phyloP scores from a whole-genome alignment of 2,888 invertebrate species.

The Ennomos fuscantarius region DNA sequence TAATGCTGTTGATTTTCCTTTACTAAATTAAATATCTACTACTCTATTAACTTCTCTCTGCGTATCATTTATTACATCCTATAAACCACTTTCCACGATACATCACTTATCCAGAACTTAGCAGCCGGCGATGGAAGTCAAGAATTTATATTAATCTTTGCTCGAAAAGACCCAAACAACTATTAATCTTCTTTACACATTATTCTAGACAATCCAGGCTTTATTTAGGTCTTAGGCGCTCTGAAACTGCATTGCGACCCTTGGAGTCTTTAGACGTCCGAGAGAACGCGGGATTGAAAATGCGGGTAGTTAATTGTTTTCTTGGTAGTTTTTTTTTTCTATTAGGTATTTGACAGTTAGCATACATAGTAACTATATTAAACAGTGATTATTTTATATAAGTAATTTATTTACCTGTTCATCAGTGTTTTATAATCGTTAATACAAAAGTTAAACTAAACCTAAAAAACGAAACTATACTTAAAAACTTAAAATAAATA shows the following conservation, averaged over 20 bases:
- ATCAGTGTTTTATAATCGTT: too few relatives aligned
- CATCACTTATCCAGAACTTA: constrained; percentile 9
- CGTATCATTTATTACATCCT: too few relatives aligned
- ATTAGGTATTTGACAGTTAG: background rate
- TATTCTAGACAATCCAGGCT: constrained; percentile 15
- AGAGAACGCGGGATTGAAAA: constrained; percentile 20
- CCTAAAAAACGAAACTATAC: too few relatives aligned
- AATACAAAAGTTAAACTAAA: too few relatives aligned
- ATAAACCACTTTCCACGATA: constrained; percentile 1
- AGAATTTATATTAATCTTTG: constrained; percentile 27
- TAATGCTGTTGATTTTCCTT: too few relatives aligned
- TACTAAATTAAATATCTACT: too few relatives aligned
- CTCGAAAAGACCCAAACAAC: constrained; percentile 10
- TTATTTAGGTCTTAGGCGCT: constrained; percentile 5
- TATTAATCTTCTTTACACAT: constrained; percentile 28
- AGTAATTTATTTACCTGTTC: too few relatives aligned
- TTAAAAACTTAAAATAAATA: too few relatives aligned
- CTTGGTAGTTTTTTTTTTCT: background rate
- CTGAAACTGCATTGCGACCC: constrained; percentile 17
- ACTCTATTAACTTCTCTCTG: too few relatives aligned
- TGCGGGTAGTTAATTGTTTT: constrained; percentile 15
- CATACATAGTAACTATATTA: too few relatives aligned
- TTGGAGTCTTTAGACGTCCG: constrained; percentile 3
- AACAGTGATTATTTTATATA: too few relatives aligned
- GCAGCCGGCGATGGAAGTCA: constrained; percentile 12